A percentile compares a stretch with the other conserved stretches of the same genome.
Evolutionary conservation across 2,113 vertebrate species (phyloP).

Genomic region (Phoenicopterus ruber): DNA sequence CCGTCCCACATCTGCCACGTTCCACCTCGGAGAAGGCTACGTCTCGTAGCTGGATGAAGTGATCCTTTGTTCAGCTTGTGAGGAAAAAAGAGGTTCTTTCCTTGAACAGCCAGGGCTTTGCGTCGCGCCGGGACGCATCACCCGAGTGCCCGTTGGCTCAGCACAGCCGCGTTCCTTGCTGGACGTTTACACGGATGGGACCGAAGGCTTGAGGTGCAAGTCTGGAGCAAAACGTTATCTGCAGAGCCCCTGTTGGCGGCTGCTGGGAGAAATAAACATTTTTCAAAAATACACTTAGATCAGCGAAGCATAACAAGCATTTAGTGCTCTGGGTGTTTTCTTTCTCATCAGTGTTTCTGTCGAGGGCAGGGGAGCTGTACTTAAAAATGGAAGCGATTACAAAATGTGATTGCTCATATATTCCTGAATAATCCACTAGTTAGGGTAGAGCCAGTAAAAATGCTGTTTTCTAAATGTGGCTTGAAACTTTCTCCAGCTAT

Average conservation of each 20-base stretch:
- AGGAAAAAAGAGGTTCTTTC: background rate
- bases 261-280: background rate
- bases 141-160: background rate
- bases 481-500: background rate
- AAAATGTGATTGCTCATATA: background rate
- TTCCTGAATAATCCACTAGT: background rate
- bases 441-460: background rate
- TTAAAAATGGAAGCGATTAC: background rate
- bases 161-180: fast-evolving
- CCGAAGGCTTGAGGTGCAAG: background rate
- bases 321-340: background rate
- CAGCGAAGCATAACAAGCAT: background rate
- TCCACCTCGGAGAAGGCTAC: fast-evolving
- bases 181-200: fast-evolving
- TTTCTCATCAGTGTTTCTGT: background rate
- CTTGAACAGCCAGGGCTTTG: background rate
- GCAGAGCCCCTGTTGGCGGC: background rate
- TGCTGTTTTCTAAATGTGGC: background rate
- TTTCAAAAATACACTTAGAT: background rate
- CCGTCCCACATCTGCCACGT: fast-evolving
- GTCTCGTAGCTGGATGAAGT: background rate
- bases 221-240: background rate
- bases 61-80: background rate
- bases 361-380: background rate
- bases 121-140: background rate